A percentile compares a stretch with the other conserved stretches of the same genome.
Evolutionary conservation across 2,113 vertebrate species (phyloP).

Genomic region (Carlito syrichta): DNA sequence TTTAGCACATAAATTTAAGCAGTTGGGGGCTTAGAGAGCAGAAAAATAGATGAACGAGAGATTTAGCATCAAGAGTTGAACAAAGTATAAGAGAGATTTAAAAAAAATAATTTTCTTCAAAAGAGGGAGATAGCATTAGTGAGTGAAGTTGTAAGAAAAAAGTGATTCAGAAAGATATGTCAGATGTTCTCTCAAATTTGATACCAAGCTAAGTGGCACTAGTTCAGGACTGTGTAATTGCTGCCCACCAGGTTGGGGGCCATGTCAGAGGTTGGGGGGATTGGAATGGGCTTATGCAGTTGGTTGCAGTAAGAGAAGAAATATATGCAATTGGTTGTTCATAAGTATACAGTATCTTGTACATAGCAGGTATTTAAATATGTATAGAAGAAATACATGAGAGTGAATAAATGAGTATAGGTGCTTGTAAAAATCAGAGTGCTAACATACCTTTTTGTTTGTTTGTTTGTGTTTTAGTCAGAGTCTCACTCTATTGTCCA

Average conservation of each 20-base stretch:
- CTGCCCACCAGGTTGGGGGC: background rate
- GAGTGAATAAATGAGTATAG: slow-evolving; percentile 21
- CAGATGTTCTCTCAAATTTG: slow-evolving; percentile 2
- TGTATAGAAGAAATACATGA: background rate
- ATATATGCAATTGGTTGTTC: background rate
- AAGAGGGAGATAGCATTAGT: background rate
- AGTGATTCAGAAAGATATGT: background rate
- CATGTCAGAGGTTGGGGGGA: background rate
- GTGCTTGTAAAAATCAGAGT: slow-evolving; percentile 19
- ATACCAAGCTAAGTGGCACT: background rate
- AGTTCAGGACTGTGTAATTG: background rate
- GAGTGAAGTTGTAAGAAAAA: background rate
- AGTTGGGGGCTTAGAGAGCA: background rate
- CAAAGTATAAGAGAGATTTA: background rate
- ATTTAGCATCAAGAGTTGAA: background rate
- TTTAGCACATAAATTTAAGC: background rate
- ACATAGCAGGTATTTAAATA: background rate
- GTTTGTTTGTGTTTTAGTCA: too few species aligned
- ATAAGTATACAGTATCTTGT: background rate
- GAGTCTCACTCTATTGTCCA: too few species aligned
- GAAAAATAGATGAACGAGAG: background rate
- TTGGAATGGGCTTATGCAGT: background rate
- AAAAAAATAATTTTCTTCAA: slow-evolving; percentile 36
- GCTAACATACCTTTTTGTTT: slow-evolving; percentile 29
- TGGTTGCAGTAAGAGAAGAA: slow-evolving; percentile 26